These are phyloP conservation scores for Tragelaphus buxtoni DNA, from an alignment of 2,113 vertebrate species.

Conservation along the genomic window DNA sequence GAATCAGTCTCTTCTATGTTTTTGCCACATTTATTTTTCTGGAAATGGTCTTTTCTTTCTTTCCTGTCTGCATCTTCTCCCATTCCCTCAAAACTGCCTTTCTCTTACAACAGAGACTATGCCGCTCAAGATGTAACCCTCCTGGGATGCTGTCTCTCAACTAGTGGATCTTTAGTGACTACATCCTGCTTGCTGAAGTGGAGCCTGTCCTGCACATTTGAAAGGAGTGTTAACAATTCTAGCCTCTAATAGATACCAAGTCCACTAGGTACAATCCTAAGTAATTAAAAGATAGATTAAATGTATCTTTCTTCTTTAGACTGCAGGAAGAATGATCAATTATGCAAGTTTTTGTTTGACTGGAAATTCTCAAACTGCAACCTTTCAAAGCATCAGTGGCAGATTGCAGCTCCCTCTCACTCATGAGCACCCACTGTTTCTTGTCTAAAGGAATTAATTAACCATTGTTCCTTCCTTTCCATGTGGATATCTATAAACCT, in stretches of 20 bases:
- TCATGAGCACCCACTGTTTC: background rate
- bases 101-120: background rate
- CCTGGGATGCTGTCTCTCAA: background rate
- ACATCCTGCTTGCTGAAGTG: background rate
- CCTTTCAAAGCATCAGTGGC: conserved; percentile 45
- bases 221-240: background rate
- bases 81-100: background rate
- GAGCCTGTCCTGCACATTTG: background rate
- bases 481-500: background rate
- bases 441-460: conserved; percentile 60
- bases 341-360: conserved; percentile 49
- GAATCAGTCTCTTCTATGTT: background rate
- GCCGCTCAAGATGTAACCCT: no score
- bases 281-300: conserved; percentile 45
- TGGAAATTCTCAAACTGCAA: conserved; percentile 22
- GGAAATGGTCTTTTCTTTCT: background rate
- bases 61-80: background rate
- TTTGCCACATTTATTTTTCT: background rate
- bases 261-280: background rate
- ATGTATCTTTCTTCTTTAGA: conserved; percentile 48
- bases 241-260: background rate
- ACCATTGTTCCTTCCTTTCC: conserved; percentile 35
- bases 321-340: conserved; percentile 56
- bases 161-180: background rate
- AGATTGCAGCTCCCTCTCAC: background rate